These are phyloP conservation scores for Cerastis rubricosa DNA, from an alignment of 2,888 invertebrate genomes.

Conservation along the genomic window DNA sequence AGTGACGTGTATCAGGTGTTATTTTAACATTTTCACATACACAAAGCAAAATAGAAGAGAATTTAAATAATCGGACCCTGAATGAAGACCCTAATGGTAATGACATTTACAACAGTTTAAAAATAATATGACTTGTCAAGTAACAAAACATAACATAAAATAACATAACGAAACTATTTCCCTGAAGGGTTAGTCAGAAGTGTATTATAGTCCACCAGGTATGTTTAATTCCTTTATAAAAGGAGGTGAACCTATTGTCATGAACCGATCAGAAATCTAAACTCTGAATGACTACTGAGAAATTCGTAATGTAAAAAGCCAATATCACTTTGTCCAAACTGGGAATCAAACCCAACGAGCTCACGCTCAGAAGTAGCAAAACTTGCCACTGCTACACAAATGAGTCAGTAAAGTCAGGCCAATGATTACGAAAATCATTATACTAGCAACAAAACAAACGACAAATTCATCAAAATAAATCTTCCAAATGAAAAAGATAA, in stretches of 20 bases:
- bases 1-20: conserved; percentile 4
- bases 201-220: not conserved
- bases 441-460: not conserved
- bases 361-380: not conserved
- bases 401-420: not conserved
- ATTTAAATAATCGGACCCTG: not conserved
- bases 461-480: conserved; percentile 34
- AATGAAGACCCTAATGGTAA: not conserved
- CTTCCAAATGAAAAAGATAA: conserved; percentile 34
- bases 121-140: not conserved
- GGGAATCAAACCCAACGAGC: not conserved
- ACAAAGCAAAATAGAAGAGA: not conserved
- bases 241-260: not conserved
- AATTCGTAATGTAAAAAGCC: not conserved
- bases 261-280: not conserved
- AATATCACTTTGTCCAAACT: not conserved
- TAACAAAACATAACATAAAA: not conserved
- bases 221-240: not conserved
- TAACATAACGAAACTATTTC: not conserved
- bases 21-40: not conserved
- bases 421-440: not conserved
- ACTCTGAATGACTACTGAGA: not conserved
- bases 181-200: not conserved
- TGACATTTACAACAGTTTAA: not conserved
- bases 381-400: not conserved